Evolutionary conservation across 2,113 vertebrate species (phyloP).

Genomic region (Nannospalax galili): DNA sequence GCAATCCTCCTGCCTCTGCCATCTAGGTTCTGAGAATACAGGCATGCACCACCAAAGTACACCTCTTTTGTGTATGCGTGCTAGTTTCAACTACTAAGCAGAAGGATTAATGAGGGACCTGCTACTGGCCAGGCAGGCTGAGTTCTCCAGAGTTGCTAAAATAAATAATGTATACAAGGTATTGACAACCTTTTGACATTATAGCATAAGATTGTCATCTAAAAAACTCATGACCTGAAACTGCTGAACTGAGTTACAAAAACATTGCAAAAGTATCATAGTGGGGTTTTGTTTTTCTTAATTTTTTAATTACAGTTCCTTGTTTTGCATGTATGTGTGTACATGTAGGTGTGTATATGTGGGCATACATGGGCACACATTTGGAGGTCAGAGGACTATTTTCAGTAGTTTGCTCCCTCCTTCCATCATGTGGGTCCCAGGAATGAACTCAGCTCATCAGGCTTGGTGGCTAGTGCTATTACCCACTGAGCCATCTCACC

Average conservation of each 20-base stretch:
- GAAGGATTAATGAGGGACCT: background rate
- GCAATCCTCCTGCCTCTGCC: background rate
- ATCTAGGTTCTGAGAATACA: background rate
- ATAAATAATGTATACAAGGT: background rate
- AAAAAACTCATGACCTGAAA: background rate
- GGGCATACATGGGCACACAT: background rate
- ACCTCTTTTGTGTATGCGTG: background rate
- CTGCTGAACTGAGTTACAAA: background rate
- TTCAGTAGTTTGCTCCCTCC: too few relatives aligned
- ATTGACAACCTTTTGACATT: background rate
- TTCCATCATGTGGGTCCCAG: background rate
- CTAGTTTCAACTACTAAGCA: background rate
- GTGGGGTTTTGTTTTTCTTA: background rate
- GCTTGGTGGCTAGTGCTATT: too few relatives aligned
- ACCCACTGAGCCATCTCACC: background rate
- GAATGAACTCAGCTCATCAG: background rate
- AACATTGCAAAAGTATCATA: too few relatives aligned
- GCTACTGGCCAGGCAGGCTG: background rate
- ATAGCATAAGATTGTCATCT: background rate
- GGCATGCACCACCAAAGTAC: background rate
- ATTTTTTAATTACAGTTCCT: background rate
- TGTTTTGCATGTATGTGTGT: background rate
- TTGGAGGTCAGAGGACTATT: background rate
- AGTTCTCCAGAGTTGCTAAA: background rate
- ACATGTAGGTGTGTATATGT: too few relatives aligned